These are phyloP conservation scores for Sacculina carcini DNA, from an alignment of 2,888 invertebrate genomes.

Conservation along the genomic window DNA sequence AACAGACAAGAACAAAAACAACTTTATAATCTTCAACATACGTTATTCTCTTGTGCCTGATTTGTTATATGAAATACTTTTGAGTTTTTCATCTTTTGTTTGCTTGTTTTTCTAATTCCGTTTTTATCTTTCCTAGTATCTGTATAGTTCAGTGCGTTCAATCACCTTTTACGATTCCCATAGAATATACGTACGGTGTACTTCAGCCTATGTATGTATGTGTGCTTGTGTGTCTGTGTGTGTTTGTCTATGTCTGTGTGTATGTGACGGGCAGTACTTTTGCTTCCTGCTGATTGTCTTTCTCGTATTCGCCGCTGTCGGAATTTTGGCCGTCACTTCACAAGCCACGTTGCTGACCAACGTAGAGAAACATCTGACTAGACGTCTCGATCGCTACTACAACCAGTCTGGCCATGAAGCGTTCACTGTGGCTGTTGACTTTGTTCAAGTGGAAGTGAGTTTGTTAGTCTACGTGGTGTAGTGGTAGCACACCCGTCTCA, in stretches of 20 bases:
- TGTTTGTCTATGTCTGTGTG: too few species aligned
- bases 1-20: neutral
- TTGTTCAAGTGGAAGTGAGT: neutral
- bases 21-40: neutral
- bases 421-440: neutral
- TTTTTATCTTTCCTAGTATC: too few species aligned
- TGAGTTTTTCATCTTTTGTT: neutral
- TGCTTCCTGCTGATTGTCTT: neutral
- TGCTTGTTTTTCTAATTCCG: neutral
- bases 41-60: neutral
- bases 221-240: too few species aligned
- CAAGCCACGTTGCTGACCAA: neutral
- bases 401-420: neutral
- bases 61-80: neutral
- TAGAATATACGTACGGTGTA: too few species aligned
- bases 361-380: neutral
- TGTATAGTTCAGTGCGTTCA: too few species aligned
- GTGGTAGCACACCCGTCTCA: too few species aligned
- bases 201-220: too few species aligned
- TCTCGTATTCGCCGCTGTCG: neutral
- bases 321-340: neutral
- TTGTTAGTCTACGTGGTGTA: too few species aligned
- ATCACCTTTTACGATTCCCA: too few species aligned
- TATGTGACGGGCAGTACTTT: neutral
- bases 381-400: neutral